Percentiles rank a stretch among this genome's conserved stretches.
Evolutionary conservation across 1,140 invertebrate species (phyloP).

Genomic region (Microplitis mediator): DNA sequence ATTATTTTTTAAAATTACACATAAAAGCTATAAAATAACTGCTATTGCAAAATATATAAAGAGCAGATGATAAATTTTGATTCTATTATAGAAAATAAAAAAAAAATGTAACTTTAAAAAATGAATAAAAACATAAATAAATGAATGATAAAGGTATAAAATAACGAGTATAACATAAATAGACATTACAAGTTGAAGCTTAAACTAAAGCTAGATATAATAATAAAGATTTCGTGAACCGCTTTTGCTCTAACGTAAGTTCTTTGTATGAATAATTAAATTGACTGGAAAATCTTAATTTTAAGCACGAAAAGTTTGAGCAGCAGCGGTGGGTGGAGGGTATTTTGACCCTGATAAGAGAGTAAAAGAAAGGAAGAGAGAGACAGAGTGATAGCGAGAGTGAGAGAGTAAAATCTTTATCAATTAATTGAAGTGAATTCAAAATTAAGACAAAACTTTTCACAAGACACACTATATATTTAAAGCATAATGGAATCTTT

Average conservation of each 20-base stretch:
- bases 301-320: neutral
- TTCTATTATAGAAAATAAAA: neutral
- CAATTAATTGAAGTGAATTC: constrained; percentile 14
- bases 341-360: neutral
- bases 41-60: too few relatives aligned
- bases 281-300: constrained; percentile 6
- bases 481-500: constrained; percentile 1
- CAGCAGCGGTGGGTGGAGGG: neutral
- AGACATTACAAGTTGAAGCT: constrained; percentile 24
- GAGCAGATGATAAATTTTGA: too few relatives aligned
- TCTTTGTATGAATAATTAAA: constrained; percentile 12
- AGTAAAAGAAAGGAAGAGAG: neutral
- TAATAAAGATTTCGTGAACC: constrained; percentile 6
- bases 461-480: constrained; percentile 22
- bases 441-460: constrained; percentile 20
- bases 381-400: neutral
- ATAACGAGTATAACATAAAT: constrained; percentile 15
- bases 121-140: neutral
- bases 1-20: too few relatives aligned
- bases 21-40: too few relatives aligned
- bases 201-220: constrained; percentile 11
- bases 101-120: neutral
- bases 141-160: neutral
- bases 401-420: neutral
- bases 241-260: constrained; percentile 5